A percentile compares a stretch with the other conserved stretches of the same genome.
Conservation (phyloP, 2,113 vertebrate species). For the Laterallus jamaicensis region DNA sequence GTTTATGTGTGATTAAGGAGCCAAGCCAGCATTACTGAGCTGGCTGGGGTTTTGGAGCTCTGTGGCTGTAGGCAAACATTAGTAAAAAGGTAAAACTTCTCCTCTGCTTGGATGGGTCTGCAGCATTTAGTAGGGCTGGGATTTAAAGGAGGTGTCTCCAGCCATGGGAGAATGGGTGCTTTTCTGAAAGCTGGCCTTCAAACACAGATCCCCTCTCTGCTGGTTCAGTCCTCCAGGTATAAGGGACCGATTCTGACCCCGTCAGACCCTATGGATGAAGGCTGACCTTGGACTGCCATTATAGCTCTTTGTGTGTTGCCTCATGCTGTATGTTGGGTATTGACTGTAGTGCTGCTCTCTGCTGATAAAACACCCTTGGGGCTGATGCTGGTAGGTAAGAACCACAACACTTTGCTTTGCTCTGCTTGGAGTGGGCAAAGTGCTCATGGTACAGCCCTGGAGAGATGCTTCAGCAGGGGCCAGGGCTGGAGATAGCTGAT, state of each 20-base stretch:
- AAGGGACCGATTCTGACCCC: background rate
- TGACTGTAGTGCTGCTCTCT: background rate
- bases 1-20: constrained; percentile 32
- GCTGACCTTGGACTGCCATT: background rate
- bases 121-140: background rate
- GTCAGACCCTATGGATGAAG: background rate
- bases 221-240: background rate
- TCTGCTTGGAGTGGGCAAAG: background rate
- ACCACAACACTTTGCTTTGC: background rate
- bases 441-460: background rate
- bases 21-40: constrained; percentile 41
- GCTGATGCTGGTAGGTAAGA: background rate
- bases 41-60: background rate
- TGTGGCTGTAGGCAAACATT: background rate
- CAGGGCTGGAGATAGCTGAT: background rate
- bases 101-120: background rate
- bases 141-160: background rate
- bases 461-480: background rate
- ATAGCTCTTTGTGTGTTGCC: background rate
- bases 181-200: background rate
- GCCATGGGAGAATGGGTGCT: background rate
- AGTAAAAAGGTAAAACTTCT: constrained; percentile 23
- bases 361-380: background rate
- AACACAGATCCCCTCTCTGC: background rate
- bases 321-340: background rate